A percentile compares a stretch with the other conserved stretches of the same genome.
Conservation (phyloP, 2,113 vertebrate species). For the Neolamprologus cancellatus region DNA sequence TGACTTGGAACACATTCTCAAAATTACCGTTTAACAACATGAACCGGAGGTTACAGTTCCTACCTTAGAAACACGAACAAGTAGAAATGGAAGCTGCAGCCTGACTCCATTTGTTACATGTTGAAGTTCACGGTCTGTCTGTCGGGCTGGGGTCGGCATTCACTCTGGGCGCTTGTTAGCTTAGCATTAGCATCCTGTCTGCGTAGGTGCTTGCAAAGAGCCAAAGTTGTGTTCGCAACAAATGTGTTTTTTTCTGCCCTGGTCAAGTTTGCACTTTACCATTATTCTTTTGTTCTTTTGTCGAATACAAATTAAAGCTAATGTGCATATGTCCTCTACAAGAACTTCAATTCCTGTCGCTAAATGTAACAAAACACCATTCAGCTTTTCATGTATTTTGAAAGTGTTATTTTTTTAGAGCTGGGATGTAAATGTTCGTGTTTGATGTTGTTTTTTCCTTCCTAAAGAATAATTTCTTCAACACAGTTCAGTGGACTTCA, state of each 20-base stretch:
- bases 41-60: not conserved
- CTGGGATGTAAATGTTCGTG: not conserved
- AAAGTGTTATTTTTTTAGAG: not conserved
- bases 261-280: not conserved
- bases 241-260: not conserved
- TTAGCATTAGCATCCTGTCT: not conserved
- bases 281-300: not conserved
- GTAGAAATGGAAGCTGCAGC: not conserved
- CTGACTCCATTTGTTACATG: not conserved
- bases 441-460: not conserved
- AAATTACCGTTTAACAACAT: fast-evolving
- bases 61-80: not conserved
- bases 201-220: not conserved
- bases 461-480: not conserved
- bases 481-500: not conserved
- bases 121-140: not conserved
- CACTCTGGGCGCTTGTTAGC: not conserved
- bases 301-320: not conserved
- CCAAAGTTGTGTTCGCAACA: not conserved
- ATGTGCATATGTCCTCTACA: not conserved
- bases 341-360: not conserved
- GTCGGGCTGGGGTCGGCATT: not conserved
- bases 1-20: not conserved
- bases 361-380: not conserved
- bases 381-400: not conserved